These are phyloP conservation scores for Colinus virginianus DNA, from an alignment of 2,113 vertebrate genomes.

Conservation along the genomic window DNA sequence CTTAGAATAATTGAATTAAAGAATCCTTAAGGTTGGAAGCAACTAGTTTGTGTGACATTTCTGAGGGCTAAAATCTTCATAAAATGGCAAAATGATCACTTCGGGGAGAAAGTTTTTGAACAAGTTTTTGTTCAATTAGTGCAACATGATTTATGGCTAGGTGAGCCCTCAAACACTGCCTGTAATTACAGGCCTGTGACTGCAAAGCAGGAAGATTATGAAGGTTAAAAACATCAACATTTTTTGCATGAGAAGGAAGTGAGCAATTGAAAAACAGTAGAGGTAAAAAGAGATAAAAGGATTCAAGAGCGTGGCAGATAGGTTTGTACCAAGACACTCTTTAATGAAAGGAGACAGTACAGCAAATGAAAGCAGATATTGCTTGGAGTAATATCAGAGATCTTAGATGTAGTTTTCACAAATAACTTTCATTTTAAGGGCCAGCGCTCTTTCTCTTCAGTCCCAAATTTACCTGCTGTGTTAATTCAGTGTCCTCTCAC, in stretches of 20 bases:
- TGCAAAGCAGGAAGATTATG: slow-evolving; percentile 42
- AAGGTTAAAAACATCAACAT: slow-evolving; percentile 51
- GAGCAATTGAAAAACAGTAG: slow-evolving; percentile 1
- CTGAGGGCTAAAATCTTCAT: not conserved
- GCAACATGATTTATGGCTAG: slow-evolving; percentile 30
- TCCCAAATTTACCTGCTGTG: slow-evolving; percentile 30
- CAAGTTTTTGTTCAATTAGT: slow-evolving; percentile 9
- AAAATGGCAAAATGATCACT: not conserved
- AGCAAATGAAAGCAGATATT: slow-evolving; percentile 56
- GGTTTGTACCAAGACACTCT: slow-evolving; percentile 21
- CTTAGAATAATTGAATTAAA: not conserved
- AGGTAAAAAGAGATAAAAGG: slow-evolving; percentile 49
- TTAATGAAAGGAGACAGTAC: slow-evolving; percentile 63
- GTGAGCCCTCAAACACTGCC: not conserved
- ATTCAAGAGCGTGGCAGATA: slow-evolving; percentile 15
- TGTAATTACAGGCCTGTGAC: slow-evolving; percentile 36
- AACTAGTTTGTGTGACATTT: not conserved
- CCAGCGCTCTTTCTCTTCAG: slow-evolving; percentile 4
- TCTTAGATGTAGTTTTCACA: slow-evolving; percentile 35
- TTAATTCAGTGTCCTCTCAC: slow-evolving; percentile 31
- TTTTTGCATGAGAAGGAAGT: slow-evolving; percentile 44
- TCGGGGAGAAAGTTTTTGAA: not conserved
- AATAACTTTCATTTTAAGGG: slow-evolving; percentile 49
- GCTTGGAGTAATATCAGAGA: not conserved
- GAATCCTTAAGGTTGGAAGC: not conserved